phyloP scores from a whole-genome alignment of 1,140 invertebrate species.

The Eciton burchellii region DNA sequence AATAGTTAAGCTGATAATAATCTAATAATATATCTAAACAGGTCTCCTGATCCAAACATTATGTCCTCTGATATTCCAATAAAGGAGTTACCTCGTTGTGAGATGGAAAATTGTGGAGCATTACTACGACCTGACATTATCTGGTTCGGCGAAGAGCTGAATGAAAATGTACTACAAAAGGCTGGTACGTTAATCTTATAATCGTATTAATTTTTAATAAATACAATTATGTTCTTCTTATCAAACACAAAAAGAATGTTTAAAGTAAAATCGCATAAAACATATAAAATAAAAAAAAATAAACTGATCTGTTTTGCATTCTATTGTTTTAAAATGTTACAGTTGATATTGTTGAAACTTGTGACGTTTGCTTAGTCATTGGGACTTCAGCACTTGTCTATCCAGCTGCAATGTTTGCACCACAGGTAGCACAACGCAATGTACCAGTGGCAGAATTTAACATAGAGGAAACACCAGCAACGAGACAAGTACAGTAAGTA shows the following conservation, averaged over 20 bases:
- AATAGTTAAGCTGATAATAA: background rate
- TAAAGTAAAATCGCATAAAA: background rate
- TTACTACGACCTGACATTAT: conserved; percentile 94
- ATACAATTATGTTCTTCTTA: background rate
- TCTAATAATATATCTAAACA: conserved; percentile 47
- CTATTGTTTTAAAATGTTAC: conserved; percentile 4
- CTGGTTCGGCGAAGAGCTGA: conserved; percentile 95
- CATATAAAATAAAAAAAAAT: background rate
- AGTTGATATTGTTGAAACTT: conserved; percentile 87
- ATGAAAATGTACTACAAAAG: conserved; percentile 88
- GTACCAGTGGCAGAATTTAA: conserved; percentile 96
- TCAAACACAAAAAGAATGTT: conserved; percentile 2
- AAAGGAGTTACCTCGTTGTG: conserved; percentile 90
- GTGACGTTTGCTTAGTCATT: conserved; percentile 94
- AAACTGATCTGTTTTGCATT: background rate
- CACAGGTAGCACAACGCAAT: conserved; percentile 90
- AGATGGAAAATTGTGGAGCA: conserved; percentile 88
- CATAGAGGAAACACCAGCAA: conserved; percentile 91
- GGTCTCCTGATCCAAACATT: conserved; percentile 80
- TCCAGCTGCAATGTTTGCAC: conserved; percentile 97
- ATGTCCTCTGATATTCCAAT: conserved; percentile 87
- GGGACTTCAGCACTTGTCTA: conserved; percentile 96
- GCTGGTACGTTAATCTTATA: conserved; percentile 89
- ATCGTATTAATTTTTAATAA: conserved; percentile 24
- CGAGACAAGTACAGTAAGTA: conserved; percentile 89